A percentile compares a stretch with the other conserved stretches of the same genome.
phyloP scores from a whole-genome alignment of 2,113 vertebrate genomes.

The Toxotes chatareus region DNA sequence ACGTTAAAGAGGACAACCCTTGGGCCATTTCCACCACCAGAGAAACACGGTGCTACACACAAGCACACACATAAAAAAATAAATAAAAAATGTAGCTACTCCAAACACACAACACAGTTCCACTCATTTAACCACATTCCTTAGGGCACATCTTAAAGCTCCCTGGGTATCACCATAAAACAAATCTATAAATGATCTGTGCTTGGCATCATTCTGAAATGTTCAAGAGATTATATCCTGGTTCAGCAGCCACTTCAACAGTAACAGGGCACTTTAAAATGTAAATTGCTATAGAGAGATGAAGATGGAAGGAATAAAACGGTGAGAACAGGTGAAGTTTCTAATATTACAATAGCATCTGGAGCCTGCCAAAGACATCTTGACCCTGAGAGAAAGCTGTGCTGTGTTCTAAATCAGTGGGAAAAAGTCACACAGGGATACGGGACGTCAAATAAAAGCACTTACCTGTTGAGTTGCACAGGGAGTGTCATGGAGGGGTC shows the following conservation, averaged over 20 bases:
- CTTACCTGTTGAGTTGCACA: constrained; percentile 72
- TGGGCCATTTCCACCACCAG: constrained; percentile 8
- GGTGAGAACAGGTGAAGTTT: background rate
- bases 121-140: background rate
- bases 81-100: background rate
- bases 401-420: background rate
- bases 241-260: background rate
- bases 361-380: background rate
- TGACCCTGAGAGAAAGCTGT: background rate
- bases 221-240: background rate
- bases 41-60: constrained; percentile 11
- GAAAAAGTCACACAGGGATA: background rate
- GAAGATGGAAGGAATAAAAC: background rate
- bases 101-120: background rate
- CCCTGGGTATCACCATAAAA: background rate
- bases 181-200: constrained; percentile 16
- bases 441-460: constrained; percentile 34
- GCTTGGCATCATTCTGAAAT: background rate
- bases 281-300: background rate
- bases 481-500: constrained; percentile 1
- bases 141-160: background rate
- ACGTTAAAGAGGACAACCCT: constrained; percentile 20
- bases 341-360: constrained; percentile 19
- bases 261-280: background rate
- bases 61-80: background rate